phyloP scores from a whole-genome alignment of 2,797 vertebrate genomes.

The Melanotaenia nigrans region DNA sequence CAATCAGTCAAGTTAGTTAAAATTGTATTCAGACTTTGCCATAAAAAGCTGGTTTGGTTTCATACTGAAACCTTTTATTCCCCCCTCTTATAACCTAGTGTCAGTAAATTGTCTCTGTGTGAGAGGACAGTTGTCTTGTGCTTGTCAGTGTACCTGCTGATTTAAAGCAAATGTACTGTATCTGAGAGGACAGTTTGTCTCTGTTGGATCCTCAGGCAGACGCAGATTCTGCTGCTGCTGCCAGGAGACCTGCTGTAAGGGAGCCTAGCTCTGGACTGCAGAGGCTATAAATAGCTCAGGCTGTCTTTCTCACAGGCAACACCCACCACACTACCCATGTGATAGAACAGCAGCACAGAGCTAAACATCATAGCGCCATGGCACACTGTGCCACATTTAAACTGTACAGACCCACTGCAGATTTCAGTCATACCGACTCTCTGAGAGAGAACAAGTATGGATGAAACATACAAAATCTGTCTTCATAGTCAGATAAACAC shows the following conservation, averaged over 20 bases:
- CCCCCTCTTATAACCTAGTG: neutral
- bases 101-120: neutral
- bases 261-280: slow-evolving; percentile 66
- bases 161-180: slow-evolving; percentile 18
- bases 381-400: slow-evolving; percentile 38
- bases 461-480: neutral
- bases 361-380: slow-evolving; percentile 52
- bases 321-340: slow-evolving; percentile 66
- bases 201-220: slow-evolving; percentile 36
- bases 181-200: slow-evolving; percentile 11
- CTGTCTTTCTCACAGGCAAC: slow-evolving; percentile 60
- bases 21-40: neutral
- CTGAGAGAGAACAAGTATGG: neutral
- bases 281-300: slow-evolving; percentile 78
- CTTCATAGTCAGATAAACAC: neutral
- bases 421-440: neutral
- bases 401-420: slow-evolving; percentile 2
- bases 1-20: neutral
- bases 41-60: too few relatives aligned
- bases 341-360: slow-evolving; percentile 57
- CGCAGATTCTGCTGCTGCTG: slow-evolving; percentile 37
- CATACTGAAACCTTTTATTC: neutral
- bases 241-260: slow-evolving; percentile 71
- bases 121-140: neutral
- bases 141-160: neutral